Evolutionary conservation across 1,140 invertebrate genomes (phyloP), one percentile per base, ranked within the genome.

Genomic region (Reticulitermes speratus): DNA sequence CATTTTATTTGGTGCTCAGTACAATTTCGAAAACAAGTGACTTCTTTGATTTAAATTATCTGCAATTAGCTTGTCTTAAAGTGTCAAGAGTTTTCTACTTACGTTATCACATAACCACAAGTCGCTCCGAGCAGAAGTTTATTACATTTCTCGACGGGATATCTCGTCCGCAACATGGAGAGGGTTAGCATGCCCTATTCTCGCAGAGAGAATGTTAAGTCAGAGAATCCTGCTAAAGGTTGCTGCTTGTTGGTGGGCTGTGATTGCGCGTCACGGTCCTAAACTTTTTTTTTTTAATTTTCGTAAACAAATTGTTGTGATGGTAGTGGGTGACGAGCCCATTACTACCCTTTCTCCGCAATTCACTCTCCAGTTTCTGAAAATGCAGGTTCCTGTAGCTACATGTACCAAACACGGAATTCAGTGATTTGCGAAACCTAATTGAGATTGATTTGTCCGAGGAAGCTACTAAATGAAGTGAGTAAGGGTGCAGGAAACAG

Each of bases 371-470:
- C 19, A 65, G 19, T 65, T 65, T n/a, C 21, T 65, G 59, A 65
- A 65, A 65, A 65, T 65, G 59, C 21, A 65, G 19, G 21, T 65
- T 65, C 19, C 59, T 65, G 25, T 65, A 65, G 59, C 59, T 65
- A 23, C 21, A 84, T 38, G 45, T 32, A 44, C 84, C 23, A 84
- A 52, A 32, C 84, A 45, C 11, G 45, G 84, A 84, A 45, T 84
- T 55, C 45, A 84, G 48, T 84, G 84, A 84, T 84, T 84, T 55
- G 84, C 84, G 84, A 84, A 48, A 84, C 55, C 44, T 84, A 84
- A 84, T 84, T 55, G 84, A 55, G 84, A 84, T 84, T 84, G 84
- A 84, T 84, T 84, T 84, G 84, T 84, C 84, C 84, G 48, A 45
- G 84, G 48, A 45, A 32, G 82, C 82, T 45, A 38, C 82, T 44